Percentiles rank a stretch among this genome's conserved stretches.
These are phyloP conservation scores for Steatornis caripensis DNA, from an alignment of 2,113 vertebrate genomes.

Conservation along the genomic window DNA sequence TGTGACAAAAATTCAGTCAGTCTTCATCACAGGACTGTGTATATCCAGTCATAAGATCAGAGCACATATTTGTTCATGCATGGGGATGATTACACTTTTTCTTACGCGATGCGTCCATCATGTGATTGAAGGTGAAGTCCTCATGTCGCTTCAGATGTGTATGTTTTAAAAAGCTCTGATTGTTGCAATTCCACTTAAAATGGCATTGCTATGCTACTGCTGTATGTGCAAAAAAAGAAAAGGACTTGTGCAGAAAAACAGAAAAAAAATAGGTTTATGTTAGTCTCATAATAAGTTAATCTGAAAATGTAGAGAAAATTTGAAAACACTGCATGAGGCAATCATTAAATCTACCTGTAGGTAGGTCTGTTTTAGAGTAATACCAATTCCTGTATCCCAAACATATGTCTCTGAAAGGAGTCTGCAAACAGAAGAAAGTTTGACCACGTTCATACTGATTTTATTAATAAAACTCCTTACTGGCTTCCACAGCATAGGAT, in stretches of 20 bases:
- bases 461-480: background rate
- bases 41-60: background rate
- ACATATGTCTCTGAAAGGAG: background rate
- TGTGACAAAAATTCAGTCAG: background rate
- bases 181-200: conserved; percentile 12
- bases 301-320: background rate
- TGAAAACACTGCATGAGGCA: background rate
- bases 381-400: background rate
- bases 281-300: background rate
- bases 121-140: conserved; percentile 3
- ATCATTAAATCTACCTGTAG: background rate
- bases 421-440: background rate
- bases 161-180: background rate
- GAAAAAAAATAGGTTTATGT: background rate
- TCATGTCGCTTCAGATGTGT: background rate
- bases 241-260: background rate
- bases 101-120: background rate
- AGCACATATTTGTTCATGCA: background rate
- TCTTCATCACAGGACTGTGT: background rate
- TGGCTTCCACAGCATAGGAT: background rate
- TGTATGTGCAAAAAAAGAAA: background rate
- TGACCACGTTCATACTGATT: background rate
- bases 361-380: background rate
- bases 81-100: background rate
- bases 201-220: background rate